Evolutionary conservation across 2,888 invertebrate genomes (phyloP).

Genomic region (Eutolmus rufibarbis): DNA sequence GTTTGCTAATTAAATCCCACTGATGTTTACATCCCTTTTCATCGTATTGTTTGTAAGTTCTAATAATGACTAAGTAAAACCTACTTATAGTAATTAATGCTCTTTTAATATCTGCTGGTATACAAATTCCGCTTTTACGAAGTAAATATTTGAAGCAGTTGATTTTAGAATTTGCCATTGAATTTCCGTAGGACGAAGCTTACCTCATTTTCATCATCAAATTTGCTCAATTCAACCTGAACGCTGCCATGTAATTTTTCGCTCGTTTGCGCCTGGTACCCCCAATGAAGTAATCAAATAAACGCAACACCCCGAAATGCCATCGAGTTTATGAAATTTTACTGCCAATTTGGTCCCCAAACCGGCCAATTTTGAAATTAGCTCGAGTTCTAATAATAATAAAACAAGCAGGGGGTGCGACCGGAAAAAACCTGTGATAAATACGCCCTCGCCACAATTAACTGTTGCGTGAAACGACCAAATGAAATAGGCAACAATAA

Average conservation of each 20-base stretch:
- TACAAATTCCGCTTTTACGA: too few species aligned
- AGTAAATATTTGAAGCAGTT: background rate
- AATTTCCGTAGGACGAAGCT: background rate
- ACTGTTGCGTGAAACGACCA: background rate
- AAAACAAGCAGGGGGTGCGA: background rate
- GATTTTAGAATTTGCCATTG: background rate
- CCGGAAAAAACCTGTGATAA: background rate
- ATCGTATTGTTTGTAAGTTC: too few species aligned
- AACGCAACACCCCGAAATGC: background rate
- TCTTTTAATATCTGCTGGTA: background rate
- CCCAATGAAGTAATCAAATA: background rate
- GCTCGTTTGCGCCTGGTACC: background rate
- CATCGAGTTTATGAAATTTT: background rate
- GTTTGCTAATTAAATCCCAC: too few species aligned
- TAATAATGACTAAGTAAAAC: too few species aligned
- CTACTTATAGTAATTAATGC: background rate
- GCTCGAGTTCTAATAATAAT: background rate
- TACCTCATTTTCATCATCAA: background rate
- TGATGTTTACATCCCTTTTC: too few species aligned
- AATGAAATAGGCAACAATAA: background rate
- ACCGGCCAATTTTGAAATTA: background rate
- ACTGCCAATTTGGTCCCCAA: background rate
- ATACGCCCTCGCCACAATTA: background rate
- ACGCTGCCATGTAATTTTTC: background rate
- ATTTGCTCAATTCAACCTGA: background rate